Evolutionary conservation across 2,797 vertebrate species (phyloP), one percentile per base, ranked within the genome.

Genomic region (Xerus rutilus): DNA sequence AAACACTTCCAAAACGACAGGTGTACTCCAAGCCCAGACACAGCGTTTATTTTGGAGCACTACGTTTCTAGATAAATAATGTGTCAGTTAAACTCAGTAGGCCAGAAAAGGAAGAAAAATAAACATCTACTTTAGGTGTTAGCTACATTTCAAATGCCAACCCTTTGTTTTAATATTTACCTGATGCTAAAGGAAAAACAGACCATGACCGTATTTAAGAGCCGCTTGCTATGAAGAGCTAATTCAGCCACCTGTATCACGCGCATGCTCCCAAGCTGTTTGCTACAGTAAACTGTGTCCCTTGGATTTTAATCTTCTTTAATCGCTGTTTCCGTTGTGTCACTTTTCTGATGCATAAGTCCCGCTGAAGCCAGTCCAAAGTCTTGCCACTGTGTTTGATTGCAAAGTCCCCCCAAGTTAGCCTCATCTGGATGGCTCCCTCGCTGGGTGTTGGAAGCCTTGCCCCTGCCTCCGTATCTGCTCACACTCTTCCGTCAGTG

Each of bases 11-110:
- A 49, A 20, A 25, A 25, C 1, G 0, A 15, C 20, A 18, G 17
- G 52, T 7, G n/a, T 39, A 3, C 35, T 43, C 11, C 0, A 0
- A n/a, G 25, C 12, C 39, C 73, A 45, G 12, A 20, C 0, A 3
- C 3, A 1, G 47, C 1, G n/a, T 72, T 23, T 69, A 17, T 14
- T 47, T 76, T 3, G n/a, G 21, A 43, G 35, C 76, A 74, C 23
- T 13, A 11, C 47, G 45, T 93, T 91, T 62, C 73, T 78, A 92
- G 73, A 52, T 69, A 82, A 91, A 28, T 5, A 67, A 84, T 62
- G 43, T n/a, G 47, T 83, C 85, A n/a, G 32, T 82, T 94, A 76
- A 91, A 79, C 39, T 93, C 52, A 65, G 30, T 74, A 95, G 79
- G 81, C 78, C 81, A 59, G 49, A 87, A 91, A 91, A 78, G 30